Evolutionary conservation across 2,888 invertebrate species (phyloP), one percentile per base, ranked within the genome.

Genomic region (Oegoconia quadripuncta): DNA sequence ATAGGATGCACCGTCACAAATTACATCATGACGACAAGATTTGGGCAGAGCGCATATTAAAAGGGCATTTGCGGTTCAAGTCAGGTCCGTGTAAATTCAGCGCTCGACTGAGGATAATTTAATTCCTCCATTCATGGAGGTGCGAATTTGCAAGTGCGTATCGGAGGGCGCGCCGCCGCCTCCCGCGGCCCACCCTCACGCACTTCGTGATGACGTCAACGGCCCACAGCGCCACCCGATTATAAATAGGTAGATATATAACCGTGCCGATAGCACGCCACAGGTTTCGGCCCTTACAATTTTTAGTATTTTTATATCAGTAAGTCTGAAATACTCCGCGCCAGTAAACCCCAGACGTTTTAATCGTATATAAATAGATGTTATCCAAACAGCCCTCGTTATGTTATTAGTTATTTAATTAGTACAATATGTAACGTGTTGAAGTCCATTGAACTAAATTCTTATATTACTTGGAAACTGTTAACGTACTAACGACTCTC

Each of bases 231-330:
- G 49, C 80, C 80, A 72, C 77, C 81, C 76, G 71, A 72, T 70
- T 83, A 84, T 81, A 84, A 83, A 87, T n/a, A n/a, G n/a, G n/a
- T n/a, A n/a, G n/a, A n/a, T n/a, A n/a, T 83, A 86, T 81, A 87
- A 72, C 75, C 74, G 55, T 55, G 64, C 69, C 68, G 69, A 74
- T 76, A 73, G 68, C 76, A 77, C 82, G 84, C 83, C 66, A 86
- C 84, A 83, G 81, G 82, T 82, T 79, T 81, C 64, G 74, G 77
- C 64, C 74, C 64, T 69, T 70, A 52, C 52, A 59, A 45, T 57
- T 58, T 55, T 57, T 47, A 58, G 50, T 55, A 48, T 61, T 64
- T 61, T 58, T 46, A 46, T 47, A 47, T 42, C 47, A 42, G 36
- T 51, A 50, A 53, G 26, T 16, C 46, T 50, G 46, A 53, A 51